Evolutionary conservation across 2,888 invertebrate genomes (phyloP).

Genomic region (Aphelenchoides bicaudatus): DNA sequence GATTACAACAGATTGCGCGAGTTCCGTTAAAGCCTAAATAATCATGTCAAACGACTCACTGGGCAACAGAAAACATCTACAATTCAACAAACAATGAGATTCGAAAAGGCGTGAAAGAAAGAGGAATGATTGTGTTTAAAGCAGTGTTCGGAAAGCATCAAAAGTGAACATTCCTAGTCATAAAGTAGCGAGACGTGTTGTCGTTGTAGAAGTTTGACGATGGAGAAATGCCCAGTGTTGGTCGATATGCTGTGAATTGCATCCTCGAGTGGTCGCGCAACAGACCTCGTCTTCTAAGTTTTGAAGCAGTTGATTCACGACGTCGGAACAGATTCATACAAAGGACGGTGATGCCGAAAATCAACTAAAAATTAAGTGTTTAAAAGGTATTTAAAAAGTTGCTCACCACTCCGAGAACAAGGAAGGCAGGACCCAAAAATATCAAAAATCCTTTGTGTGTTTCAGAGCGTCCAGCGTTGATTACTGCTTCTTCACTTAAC

Average conservation of each 20-base stretch:
- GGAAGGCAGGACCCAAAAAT: conserved; percentile 29
- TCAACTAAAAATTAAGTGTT: conserved; percentile 19
- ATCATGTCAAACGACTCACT: no score
- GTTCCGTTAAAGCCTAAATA: no score
- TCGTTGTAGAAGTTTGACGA: conserved; percentile 16
- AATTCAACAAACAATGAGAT: no score
- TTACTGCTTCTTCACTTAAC: conserved; percentile 23
- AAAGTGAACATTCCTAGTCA: conserved; percentile 19
- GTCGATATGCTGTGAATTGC: conserved; percentile 29
- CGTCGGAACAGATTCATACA: conserved; percentile 26
- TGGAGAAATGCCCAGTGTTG: conserved; percentile 10
- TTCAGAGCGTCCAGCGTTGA: neutral
- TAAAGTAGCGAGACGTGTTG: conserved; percentile 12
- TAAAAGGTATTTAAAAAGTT: conserved; percentile 8
- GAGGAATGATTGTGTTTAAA: neutral
- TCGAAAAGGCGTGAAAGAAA: neutral
- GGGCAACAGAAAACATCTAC: no score
- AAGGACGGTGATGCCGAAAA: conserved; percentile 22
- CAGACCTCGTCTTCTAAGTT: conserved; percentile 24
- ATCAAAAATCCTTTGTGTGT: conserved; percentile 23
- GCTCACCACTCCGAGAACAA: conserved; percentile 30
- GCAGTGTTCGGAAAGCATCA: neutral
- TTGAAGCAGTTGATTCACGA: conserved; percentile 21
- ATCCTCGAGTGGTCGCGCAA: conserved; percentile 27
- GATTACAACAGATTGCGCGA: no score